Evolutionary conservation across 2,888 invertebrate species (phyloP).

Genomic region (Xestia ashworthii): DNA sequence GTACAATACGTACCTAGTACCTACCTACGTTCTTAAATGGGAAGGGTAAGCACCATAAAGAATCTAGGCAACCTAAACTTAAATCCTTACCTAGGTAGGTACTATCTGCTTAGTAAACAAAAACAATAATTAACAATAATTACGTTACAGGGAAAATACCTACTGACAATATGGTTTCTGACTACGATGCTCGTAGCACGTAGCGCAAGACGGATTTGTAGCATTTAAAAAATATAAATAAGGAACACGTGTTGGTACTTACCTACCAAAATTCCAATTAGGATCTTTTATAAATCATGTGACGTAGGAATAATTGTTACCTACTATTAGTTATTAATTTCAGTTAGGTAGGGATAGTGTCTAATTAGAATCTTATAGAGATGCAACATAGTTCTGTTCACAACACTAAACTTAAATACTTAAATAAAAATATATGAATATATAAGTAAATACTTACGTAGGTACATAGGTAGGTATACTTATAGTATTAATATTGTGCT

Average conservation of each 20-base stretch:
- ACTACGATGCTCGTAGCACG: neutral
- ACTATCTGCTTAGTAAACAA: neutral
- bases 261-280: neutral
- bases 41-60: neutral
- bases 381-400: neutral
- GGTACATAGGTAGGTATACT: neutral
- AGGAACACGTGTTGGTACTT: slow-evolving; percentile 10
- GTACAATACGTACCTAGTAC: neutral
- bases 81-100: neutral
- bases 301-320: neutral
- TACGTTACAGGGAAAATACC: neutral
- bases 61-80: slow-evolving; percentile 4
- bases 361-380: neutral
- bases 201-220: neutral
- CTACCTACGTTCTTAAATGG: neutral
- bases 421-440: neutral
- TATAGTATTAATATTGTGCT: neutral
- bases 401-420: neutral
- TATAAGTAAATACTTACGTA: no score
- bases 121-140: neutral
- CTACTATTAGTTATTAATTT: neutral
- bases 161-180: neutral
- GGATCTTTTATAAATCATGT: neutral
- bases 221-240: slow-evolving; percentile 25
- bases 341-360: neutral